A percentile compares a stretch with the other conserved stretches of the same genome.
Evolutionary conservation across 1,140 invertebrate genomes (phyloP).

Genomic region (Apis cerana): DNA sequence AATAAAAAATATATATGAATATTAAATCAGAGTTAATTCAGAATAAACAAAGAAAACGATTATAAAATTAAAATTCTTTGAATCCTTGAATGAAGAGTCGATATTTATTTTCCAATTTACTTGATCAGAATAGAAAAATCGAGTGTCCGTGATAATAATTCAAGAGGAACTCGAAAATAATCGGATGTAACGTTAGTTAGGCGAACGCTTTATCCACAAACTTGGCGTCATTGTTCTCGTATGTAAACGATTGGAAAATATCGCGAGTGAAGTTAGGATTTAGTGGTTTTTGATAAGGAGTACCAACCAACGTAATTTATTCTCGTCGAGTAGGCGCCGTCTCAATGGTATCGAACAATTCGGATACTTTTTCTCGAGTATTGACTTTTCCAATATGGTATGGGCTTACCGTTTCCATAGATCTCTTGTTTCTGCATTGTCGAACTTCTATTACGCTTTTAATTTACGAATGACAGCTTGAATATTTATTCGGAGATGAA

Average conservation of each 20-base stretch:
- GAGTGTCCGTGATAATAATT: neutral
- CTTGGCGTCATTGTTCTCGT: neutral
- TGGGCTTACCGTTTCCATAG: neutral
- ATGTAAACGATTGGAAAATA: slow-evolving; percentile 21
- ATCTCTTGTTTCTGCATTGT: neutral
- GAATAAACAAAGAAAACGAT: no score
- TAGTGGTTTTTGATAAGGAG: slow-evolving; percentile 19
- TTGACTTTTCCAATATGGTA: neutral
- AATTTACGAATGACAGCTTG: neutral
- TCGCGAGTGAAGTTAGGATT: slow-evolving; percentile 2
- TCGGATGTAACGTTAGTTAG: neutral
- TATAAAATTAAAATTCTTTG: no score
- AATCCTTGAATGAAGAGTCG: no score
- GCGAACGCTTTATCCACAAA: neutral
- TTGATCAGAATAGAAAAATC: no score
- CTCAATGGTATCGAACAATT: slow-evolving; percentile 19
- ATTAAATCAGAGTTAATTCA: no score
- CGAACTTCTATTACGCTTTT: neutral
- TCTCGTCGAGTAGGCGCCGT: neutral
- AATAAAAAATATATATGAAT: no score
- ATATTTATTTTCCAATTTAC: no score
- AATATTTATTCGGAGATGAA: neutral
- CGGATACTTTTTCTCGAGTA: slow-evolving; percentile 7
- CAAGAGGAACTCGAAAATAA: slow-evolving; percentile 12
- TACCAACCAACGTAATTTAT: slow-evolving; percentile 4